Percentiles rank a stretch among this genome's conserved stretches.
Conservation (phyloP, 2,113 vertebrate species). For the Collichthys lucidus region DNA sequence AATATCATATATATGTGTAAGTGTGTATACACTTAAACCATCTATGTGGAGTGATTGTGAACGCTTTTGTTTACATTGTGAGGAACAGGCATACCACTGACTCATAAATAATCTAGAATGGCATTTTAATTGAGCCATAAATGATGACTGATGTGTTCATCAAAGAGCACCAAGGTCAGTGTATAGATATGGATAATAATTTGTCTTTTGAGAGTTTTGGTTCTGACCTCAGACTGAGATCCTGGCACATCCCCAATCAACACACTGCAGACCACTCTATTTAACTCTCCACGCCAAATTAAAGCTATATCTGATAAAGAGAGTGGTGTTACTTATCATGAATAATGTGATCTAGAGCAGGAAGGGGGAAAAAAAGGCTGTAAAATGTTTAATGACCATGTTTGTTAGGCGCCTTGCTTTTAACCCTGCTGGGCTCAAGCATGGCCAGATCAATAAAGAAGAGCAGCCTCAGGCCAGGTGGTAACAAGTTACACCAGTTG, state of each 20-base stretch:
- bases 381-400: slow-evolving; percentile 15
- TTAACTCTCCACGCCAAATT: slow-evolving; percentile 18
- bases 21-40: too few relatives aligned
- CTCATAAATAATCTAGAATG: slow-evolving; percentile 56
- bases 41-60: not conserved
- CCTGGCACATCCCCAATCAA: slow-evolving; percentile 27
- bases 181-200: slow-evolving; percentile 56
- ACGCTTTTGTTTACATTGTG: slow-evolving; percentile 8
- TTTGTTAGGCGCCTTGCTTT: slow-evolving; percentile 13
- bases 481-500: not conserved
- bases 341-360: slow-evolving; percentile 16
- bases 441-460: not conserved
- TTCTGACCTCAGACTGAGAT: slow-evolving; percentile 49
- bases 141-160: slow-evolving; percentile 63
- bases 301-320: slow-evolving; percentile 25
- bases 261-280: slow-evolving; percentile 12
- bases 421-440: not conserved
- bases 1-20: too few relatives aligned
- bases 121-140: slow-evolving; percentile 68
- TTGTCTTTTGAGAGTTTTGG: slow-evolving; percentile 50
- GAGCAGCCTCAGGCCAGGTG: not conserved
- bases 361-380: not conserved
- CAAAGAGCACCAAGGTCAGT: slow-evolving; percentile 57
- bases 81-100: slow-evolving; percentile 23
- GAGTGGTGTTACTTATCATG: not conserved